These are phyloP conservation scores for Dasysyrphus tricinctus DNA, from an alignment of 2,888 invertebrate genomes.

Conservation along the genomic window DNA sequence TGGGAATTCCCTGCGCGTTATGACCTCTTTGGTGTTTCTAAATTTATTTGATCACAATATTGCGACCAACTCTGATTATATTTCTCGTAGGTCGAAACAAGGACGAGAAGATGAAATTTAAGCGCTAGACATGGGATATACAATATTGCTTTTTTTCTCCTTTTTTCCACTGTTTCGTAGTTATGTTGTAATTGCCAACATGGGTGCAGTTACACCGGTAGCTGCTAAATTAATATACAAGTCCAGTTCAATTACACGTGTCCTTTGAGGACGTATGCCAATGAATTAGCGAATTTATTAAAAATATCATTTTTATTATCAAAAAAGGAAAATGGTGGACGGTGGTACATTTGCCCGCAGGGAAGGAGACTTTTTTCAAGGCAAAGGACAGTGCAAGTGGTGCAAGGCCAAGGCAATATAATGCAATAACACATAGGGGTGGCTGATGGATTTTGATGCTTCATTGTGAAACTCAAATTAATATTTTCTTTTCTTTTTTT, in stretches of 20 bases:
- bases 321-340: not conserved
- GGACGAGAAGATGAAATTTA: constrained; percentile 38
- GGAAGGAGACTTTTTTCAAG: not conserved
- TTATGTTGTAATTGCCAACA: constrained; percentile 50
- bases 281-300: constrained; percentile 1
- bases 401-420: not conserved
- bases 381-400: not conserved
- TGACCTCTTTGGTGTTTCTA: constrained; percentile 40
- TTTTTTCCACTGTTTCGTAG: not conserved
- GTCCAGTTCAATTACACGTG: constrained; percentile 50
- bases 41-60: constrained; percentile 50
- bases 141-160: constrained; percentile 25
- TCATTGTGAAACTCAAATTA: too few species aligned
- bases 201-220: constrained; percentile 49
- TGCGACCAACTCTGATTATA: not conserved
- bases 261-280: constrained; percentile 1
- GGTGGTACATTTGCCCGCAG: not conserved
- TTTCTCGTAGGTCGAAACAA: not conserved
- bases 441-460: not conserved
- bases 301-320: not conserved
- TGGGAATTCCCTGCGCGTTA: constrained; percentile 31
- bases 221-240: constrained; percentile 52
- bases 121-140: constrained; percentile 50
- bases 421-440: not conserved
- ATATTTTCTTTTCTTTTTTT: too few species aligned